Conservation (phyloP, 1,140 invertebrate species). For the Diorhabda elongata region DNA sequence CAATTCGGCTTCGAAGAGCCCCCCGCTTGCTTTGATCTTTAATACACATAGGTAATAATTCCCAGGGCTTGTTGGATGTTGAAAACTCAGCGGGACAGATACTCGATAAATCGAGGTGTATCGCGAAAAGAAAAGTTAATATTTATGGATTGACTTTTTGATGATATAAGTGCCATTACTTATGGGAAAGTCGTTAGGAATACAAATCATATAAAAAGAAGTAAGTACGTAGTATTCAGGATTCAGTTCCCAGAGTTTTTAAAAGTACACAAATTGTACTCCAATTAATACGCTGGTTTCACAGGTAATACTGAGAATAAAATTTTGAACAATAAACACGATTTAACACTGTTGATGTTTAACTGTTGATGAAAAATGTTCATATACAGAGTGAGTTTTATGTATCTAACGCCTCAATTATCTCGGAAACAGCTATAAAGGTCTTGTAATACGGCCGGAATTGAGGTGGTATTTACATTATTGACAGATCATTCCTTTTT, state of each 20-base stretch:
- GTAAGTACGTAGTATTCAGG: background rate
- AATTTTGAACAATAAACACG: too few relatives aligned
- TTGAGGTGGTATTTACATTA: too few relatives aligned
- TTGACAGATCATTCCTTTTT: too few relatives aligned
- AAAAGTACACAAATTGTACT: background rate
- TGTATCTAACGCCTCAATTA: too few relatives aligned
- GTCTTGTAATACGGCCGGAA: too few relatives aligned
- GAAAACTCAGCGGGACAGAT: conserved; percentile 13
- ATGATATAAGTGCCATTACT: background rate
- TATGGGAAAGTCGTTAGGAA: background rate
- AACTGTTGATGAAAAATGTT: too few relatives aligned
- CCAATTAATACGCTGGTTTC: too few relatives aligned
- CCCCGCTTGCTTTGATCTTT: conserved; percentile 16
- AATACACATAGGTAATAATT: conserved; percentile 17
- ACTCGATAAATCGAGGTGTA: conserved; percentile 10
- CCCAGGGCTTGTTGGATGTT: conserved; percentile 12
- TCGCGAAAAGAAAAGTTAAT: conserved; percentile 7
- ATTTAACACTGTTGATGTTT: too few relatives aligned
- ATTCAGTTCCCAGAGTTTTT: background rate
- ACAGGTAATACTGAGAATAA: too few relatives aligned
- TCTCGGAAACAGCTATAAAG: too few relatives aligned
- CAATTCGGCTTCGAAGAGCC: conserved; percentile 8
- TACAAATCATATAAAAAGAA: background rate
- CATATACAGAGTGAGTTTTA: too few relatives aligned
- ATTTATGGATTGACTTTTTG: conserved; percentile 7